phyloP scores from a whole-genome alignment of 2,888 invertebrate species.

The Acleris laterana region DNA sequence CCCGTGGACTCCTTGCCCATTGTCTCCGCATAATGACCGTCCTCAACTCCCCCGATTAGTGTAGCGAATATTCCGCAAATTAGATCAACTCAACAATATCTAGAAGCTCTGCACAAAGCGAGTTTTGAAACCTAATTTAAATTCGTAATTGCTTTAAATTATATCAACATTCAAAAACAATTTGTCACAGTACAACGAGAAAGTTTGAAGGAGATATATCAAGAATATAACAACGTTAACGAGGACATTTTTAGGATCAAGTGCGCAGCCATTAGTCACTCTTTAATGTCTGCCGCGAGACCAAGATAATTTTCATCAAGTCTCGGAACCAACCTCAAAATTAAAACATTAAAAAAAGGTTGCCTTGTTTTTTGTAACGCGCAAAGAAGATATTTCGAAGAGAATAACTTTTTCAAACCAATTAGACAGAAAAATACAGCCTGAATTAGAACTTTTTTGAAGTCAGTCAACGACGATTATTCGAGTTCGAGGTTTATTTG shows the following conservation, averaged over 20 bases:
- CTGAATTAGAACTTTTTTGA: too few species aligned
- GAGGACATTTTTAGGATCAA: conserved; percentile 26
- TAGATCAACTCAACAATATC: conserved; percentile 26
- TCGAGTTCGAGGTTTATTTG: neutral
- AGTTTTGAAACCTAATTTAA: neutral
- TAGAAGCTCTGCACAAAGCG: neutral
- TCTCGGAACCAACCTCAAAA: conserved; percentile 9
- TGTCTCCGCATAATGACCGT: conserved; percentile 37
- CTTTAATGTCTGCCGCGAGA: conserved; percentile 13
- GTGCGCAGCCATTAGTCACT: conserved; percentile 17
- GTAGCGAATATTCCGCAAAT: conserved; percentile 34
- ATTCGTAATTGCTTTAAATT: neutral
- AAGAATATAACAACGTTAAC: neutral
- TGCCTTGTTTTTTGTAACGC: neutral
- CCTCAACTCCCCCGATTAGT: conserved; percentile 31
- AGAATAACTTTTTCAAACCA: too few species aligned
- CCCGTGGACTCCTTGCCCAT: conserved; percentile 37
- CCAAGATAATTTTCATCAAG: conserved; percentile 20
- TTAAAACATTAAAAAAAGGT: conserved; percentile 7
- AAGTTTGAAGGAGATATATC: too few species aligned
- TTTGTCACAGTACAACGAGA: too few species aligned
- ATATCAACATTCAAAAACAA: neutral
- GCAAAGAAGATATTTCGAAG: too few species aligned
- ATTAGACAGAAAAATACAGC: too few species aligned
- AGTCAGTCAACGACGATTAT: neutral